Evolutionary conservation across 2,113 vertebrate species (phyloP), one percentile per base, ranked within the genome.

Genomic region (Oenanthe melanoleuca): DNA sequence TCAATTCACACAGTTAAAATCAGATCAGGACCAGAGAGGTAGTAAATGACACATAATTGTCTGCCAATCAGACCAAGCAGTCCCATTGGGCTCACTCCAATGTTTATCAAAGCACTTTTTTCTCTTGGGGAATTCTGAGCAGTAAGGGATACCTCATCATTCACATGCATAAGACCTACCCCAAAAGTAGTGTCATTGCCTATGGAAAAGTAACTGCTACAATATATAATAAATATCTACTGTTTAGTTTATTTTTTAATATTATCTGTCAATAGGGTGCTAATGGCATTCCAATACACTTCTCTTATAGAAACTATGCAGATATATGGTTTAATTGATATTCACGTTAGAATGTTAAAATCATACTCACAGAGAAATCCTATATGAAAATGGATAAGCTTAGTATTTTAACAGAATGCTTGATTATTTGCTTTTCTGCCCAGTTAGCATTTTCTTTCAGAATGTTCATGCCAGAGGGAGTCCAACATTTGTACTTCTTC

Each of bases 401-500:
- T 74, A 37, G 3, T 80, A 64, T 33, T 64, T 2, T 5, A 74
- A 63, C 3, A 57, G 8, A 66, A 61, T 11, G 6, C 37, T 55
- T 70, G 5, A 20, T n/a, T 6, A 11, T 42, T 77, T 80, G 9
- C 0, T 2, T 5, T 28, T 65, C 79, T 9, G 0, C 11, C 6
- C 14, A 14, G 2, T 21, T 49, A 53, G 6, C 42, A 34, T 24
- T 80, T 88, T 70, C 9, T 83, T 80, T 38, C 38, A 65, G 28
- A 88, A 60, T 70, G 53, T 65, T 64, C 6, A 13, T 80, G 45
- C 17, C 31, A 64, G 17, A 64, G 11, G 6, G 12, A 47, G 4
- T 86, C 64, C 33, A 86, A 34, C 4, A 44, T 56, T 52, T 72
- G 5, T 40, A 17, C 6, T 67, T 61, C 34, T 17, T 60, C 38